Evolutionary conservation across 2,888 invertebrate species (phyloP).

Genomic region (Gonocerus acuteangulatus): DNA sequence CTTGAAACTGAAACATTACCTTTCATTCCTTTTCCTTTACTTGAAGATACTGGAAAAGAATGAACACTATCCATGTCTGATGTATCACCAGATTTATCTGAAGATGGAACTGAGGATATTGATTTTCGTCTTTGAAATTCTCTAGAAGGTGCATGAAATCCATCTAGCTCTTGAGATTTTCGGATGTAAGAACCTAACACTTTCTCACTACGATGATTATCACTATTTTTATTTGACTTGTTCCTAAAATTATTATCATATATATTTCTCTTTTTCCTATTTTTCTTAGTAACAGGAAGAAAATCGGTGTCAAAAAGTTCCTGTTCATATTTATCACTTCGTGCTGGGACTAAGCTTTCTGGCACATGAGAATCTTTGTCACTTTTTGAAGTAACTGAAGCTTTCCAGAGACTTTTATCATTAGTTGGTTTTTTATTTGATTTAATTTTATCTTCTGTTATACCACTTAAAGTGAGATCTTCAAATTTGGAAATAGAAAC

Average conservation of each 20-base stretch:
- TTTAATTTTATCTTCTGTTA: background rate
- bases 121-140: conserved; percentile 51
- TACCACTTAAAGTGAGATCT: conserved; percentile 50
- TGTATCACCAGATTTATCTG: conserved; percentile 75
- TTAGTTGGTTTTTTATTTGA: background rate
- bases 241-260: conserved; percentile 11
- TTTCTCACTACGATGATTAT: conserved; percentile 25
- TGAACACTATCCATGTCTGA: conserved; percentile 73
- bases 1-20: conserved; percentile 40
- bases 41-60: conserved; percentile 59
- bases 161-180: conserved; percentile 24
- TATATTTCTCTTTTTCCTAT: conserved; percentile 36
- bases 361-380: too few relatives aligned
- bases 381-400: too few relatives aligned
- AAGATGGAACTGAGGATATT: conserved; percentile 69
- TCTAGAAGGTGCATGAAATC: conserved; percentile 27
- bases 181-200: conserved; percentile 10
- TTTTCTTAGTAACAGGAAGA: conserved; percentile 41
- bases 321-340: conserved; percentile 26
- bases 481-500: conserved; percentile 67
- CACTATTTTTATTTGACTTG: conserved; percentile 11
- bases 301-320: conserved; percentile 42
- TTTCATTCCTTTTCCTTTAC: conserved; percentile 33
- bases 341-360: too few relatives aligned
- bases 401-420: conserved; percentile 1